Conservation (phyloP, 1,140 invertebrate species). For the Lasaia peninsularis region DNA sequence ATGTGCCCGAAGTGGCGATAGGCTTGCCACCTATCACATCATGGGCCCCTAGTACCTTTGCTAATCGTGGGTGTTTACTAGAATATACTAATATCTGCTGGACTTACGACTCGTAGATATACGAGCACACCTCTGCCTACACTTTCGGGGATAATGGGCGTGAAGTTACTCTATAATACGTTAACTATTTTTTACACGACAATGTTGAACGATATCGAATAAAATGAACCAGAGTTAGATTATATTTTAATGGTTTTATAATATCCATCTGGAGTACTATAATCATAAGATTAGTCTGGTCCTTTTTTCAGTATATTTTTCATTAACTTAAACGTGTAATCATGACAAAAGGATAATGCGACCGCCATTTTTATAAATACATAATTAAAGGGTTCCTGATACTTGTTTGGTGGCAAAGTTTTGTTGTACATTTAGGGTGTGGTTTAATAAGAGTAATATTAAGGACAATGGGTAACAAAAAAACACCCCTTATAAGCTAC, state of each 20-base stretch:
- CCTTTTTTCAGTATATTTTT: constrained; percentile 57
- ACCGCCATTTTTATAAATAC: constrained; percentile 38
- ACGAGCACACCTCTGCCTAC: no score
- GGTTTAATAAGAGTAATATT: constrained; percentile 6
- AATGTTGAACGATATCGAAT: not conserved
- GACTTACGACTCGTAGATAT: no score
- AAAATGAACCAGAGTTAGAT: constrained; percentile 32
- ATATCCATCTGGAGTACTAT: constrained; percentile 43
- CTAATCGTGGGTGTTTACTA: no score
- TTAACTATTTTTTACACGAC: not conserved
- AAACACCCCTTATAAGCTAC: not conserved
- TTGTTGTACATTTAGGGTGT: constrained; percentile 19
- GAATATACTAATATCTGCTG: no score
- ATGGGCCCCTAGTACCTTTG: no score
- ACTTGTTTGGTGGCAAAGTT: constrained; percentile 15
- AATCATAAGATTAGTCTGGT: constrained; percentile 62
- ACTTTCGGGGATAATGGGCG: no score
- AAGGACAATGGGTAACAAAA: not conserved
- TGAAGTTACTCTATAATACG: no score
- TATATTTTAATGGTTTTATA: constrained; percentile 65
- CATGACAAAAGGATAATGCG: constrained; percentile 28
- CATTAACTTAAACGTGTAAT: constrained; percentile 42
- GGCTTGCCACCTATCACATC: no score
- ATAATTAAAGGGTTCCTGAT: constrained; percentile 40
- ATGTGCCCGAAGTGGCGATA: no score